Base-by-base conservation (phyloP, 1,140 invertebrate genomes). In the Trinorchestia longiramus region DNA sequence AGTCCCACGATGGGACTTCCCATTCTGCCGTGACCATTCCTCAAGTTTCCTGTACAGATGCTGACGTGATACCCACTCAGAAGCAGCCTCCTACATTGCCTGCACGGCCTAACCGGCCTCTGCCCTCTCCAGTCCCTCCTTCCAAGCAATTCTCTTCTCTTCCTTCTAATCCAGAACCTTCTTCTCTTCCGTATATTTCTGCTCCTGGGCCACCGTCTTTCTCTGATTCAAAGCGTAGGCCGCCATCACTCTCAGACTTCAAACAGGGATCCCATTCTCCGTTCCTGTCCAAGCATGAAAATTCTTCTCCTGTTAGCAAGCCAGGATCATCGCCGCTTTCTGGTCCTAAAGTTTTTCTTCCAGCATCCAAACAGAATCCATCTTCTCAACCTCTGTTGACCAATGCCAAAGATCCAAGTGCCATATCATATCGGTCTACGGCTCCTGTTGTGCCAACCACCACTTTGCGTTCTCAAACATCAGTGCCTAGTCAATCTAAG, bases 91-190 rank as follows among this genome's bases (percentile, higher is more conserved):
- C 88, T 17, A 36, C 88, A 42, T 15, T 90, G 88, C 88, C 88
- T 42, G 88, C 88, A 6, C n/a, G 88, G 11, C n/a, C 88, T 42
- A 42, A 4, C 41, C 88, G 88, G 43, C 88, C 88, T 90, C 43
- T 90, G 43, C 88, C 88, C 15, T 90, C 88, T 90, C 88, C 88
- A 36, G 41, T 90, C n/a, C n/a, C 88, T 90, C 88, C 88, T 90
- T 41, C 88, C 6, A 90, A 90, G 28, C 88, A 90, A 77, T 28
- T 77, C 28, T n/a, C n/a, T n/a, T n/a, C n/a, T n/a, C 28, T 28
- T 77, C 1, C 62, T 77, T 36, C 28, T 28, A 77, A 77, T 36
- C 62, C 15, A 77, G 62, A 28, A 1, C 62, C 11, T 23, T 77
- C 62, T 77, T 77, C 62, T 36, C 28, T 19, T 53, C 47, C 47